These are phyloP conservation scores for Colistium nudipinnis DNA, from an alignment of 2,113 vertebrate genomes.

Conservation along the genomic window DNA sequence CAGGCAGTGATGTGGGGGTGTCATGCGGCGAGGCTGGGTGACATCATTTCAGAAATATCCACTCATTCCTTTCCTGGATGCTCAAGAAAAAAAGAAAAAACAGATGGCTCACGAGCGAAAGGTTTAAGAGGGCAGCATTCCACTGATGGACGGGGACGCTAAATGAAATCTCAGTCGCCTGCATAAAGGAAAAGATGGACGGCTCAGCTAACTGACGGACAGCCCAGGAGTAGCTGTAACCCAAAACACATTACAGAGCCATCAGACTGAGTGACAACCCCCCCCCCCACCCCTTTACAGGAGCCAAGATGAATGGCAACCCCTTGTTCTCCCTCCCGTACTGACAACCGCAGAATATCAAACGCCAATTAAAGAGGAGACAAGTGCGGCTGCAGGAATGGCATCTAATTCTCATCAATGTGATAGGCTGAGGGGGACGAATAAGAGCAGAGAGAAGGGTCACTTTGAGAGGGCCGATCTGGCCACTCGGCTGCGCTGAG, in stretches of 20 bases:
- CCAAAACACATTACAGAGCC: slow-evolving; percentile 76
- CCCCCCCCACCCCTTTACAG: slow-evolving; percentile 43
- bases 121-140: slow-evolving; percentile 54
- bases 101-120: slow-evolving; percentile 37
- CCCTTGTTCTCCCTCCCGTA: slow-evolving; percentile 69
- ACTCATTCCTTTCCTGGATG: slow-evolving; percentile 29
- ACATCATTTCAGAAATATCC: slow-evolving; percentile 41
- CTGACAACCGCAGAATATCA: slow-evolving; percentile 81
- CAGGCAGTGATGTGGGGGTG: slow-evolving; percentile 14
- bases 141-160: slow-evolving; percentile 61
- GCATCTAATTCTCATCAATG: slow-evolving; percentile 76
- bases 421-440: slow-evolving; percentile 14
- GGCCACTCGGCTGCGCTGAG: slow-evolving; percentile 30
- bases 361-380: slow-evolving; percentile 77
- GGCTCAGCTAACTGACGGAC: slow-evolving; percentile 69
- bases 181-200: slow-evolving; percentile 62
- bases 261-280: slow-evolving; percentile 72
- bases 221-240: slow-evolving; percentile 62
- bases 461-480: slow-evolving; percentile 56
- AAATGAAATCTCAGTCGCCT: slow-evolving; percentile 67
- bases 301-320: slow-evolving; percentile 67
- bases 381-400: slow-evolving; percentile 66
- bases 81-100: slow-evolving; percentile 36
- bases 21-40: background rate
- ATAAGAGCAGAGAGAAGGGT: slow-evolving; percentile 40